These are phyloP conservation scores for Hylia prasina DNA, from an alignment of 2,113 vertebrate genomes.

Conservation along the genomic window DNA sequence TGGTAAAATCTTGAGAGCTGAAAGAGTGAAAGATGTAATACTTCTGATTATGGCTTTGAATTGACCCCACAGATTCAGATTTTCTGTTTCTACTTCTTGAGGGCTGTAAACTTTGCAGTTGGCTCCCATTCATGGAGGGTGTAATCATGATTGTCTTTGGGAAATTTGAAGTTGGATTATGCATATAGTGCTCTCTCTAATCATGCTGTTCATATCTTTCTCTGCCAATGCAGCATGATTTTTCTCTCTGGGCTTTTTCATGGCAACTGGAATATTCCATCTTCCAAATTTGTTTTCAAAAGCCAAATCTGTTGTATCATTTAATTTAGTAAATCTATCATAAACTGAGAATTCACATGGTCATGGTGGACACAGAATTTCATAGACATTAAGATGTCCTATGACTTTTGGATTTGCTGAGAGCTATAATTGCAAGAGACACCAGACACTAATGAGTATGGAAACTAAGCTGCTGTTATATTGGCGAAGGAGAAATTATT, in stretches of 20 bases:
- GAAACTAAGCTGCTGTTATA: not conserved
- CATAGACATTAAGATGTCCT: not conserved
- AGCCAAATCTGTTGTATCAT: not conserved
- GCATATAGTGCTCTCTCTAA: not conserved
- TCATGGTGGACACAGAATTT: not conserved
- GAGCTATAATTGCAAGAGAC: not conserved
- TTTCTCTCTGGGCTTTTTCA: not conserved
- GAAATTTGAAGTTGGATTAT: not conserved
- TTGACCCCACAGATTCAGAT: not conserved
- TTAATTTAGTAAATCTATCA: slow-evolving; percentile 15
- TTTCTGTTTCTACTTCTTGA: not conserved
- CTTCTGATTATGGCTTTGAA: not conserved
- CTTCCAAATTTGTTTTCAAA: not conserved
- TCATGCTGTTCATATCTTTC: not conserved
- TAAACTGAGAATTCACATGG: not conserved
- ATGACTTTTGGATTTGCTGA: not conserved
- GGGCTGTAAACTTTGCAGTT: not conserved
- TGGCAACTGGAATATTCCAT: not conserved
- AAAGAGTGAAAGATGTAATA: not conserved
- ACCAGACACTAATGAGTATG: not conserved
- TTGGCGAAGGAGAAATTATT: not conserved
- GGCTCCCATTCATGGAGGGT: not conserved
- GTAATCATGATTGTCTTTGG: not conserved
- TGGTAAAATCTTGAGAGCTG: not conserved
- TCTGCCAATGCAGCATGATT: not conserved